Percentiles rank a stretch among this genome's conserved stretches.
phyloP scores from a whole-genome alignment of 1,140 invertebrate genomes.

The Octopus bimaculoides region DNA sequence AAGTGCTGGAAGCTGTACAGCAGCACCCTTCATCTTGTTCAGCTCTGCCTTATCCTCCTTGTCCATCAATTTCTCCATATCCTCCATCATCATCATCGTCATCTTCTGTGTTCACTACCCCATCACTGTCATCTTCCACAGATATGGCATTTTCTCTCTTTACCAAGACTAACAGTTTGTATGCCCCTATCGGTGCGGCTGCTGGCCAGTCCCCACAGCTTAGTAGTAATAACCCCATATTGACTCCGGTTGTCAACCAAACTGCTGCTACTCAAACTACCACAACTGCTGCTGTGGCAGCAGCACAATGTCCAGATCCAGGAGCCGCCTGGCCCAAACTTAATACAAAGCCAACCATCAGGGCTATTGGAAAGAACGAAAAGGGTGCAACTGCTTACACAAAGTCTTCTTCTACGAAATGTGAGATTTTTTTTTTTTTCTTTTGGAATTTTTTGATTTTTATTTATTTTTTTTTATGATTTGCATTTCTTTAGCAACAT shows the following conservation, averaged over 20 bases:
- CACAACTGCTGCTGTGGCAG: not conserved
- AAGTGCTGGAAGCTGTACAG: not conserved
- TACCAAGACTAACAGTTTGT: not conserved
- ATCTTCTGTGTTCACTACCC: not conserved
- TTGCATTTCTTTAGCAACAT: not conserved
- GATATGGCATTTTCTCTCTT: not conserved
- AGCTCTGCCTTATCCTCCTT: not conserved
- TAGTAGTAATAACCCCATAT: not conserved
- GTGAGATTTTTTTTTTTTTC: constrained; percentile 6
- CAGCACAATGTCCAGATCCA: not conserved
- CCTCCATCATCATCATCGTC: not conserved
- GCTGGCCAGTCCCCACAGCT: not conserved
- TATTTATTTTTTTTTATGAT: not conserved
- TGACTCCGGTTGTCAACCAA: no score
- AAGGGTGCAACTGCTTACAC: not conserved
- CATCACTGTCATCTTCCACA: not conserved
- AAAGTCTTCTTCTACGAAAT: not conserved
- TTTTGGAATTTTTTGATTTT: not conserved
- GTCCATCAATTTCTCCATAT: not conserved
- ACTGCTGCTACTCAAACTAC: not conserved
- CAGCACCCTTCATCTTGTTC: not conserved
- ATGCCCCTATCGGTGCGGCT: not conserved
- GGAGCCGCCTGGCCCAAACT: not conserved
- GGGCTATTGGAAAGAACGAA: constrained; percentile 2
- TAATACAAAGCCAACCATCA: not conserved